phyloP scores from a whole-genome alignment of 2,797 vertebrate species.

The Phalanger gymnotis region DNA sequence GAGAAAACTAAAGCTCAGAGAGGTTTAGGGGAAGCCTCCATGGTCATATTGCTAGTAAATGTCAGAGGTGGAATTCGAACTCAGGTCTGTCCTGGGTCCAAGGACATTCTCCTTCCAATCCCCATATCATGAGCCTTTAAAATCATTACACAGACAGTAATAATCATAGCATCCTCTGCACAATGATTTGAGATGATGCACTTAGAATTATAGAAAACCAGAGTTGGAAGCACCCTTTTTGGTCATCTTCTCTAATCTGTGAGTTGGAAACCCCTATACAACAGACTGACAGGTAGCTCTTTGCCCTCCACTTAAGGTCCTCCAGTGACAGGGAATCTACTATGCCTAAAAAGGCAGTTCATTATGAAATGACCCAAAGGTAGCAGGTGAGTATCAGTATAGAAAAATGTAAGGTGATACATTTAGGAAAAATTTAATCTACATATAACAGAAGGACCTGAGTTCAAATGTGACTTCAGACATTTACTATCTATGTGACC shows the following conservation, averaged over 20 bases:
- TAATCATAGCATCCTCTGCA: background rate
- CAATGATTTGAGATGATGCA: background rate
- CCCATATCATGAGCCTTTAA: background rate
- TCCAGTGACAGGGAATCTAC: background rate
- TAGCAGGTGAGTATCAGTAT: background rate
- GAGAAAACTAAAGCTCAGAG: background rate
- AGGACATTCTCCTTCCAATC: background rate
- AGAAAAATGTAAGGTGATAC: background rate
- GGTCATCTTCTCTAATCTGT: background rate
- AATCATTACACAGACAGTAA: background rate
- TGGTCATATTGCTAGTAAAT: background rate
- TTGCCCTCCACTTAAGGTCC: background rate
- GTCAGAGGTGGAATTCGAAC: background rate
- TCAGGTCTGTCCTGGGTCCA: background rate
- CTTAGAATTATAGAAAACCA: background rate
- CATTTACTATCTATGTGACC: background rate
- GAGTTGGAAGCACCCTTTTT: background rate
- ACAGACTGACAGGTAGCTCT: background rate
- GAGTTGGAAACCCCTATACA: background rate
- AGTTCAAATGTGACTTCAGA: too few species aligned
- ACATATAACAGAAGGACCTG: background rate
- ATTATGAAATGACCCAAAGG: background rate
- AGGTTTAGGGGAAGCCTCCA: background rate
- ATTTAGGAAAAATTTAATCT: background rate
- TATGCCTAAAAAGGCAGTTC: background rate